Evolutionary conservation across 23 tunicate genomes (phyloP).

Genomic region (Ascidia mentula): DNA sequence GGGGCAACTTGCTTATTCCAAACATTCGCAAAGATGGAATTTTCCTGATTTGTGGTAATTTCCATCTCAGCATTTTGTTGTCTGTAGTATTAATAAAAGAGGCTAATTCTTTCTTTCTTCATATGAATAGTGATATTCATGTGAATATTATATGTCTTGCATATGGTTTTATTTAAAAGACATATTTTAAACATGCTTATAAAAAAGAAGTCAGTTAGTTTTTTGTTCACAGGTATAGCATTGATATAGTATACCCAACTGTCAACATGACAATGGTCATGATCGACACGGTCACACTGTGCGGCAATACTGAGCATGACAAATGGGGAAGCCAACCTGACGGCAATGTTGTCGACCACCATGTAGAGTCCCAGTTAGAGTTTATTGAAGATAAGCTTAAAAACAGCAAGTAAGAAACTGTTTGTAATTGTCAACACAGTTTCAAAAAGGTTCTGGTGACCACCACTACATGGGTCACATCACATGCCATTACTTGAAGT

Average conservation of each 20-base stretch:
- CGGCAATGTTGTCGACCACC: slow-evolving; percentile 30
- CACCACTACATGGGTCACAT: too few relatives aligned
- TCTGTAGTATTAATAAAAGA: background rate
- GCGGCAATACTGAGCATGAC: slow-evolving; percentile 69
- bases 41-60: slow-evolving; percentile 75
- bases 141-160: too few relatives aligned
- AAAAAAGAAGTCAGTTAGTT: background rate
- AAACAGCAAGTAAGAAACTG: slow-evolving; percentile 27
- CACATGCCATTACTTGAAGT: too few relatives aligned
- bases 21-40: slow-evolving; percentile 71
- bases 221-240: slow-evolving; percentile 48
- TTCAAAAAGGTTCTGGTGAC: too few relatives aligned
- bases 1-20: slow-evolving; percentile 69
- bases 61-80: background rate
- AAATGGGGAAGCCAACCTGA: slow-evolving; percentile 51
- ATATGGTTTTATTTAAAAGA: background rate
- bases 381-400: slow-evolving; percentile 64
- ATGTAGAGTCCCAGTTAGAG: slow-evolving; percentile 32
- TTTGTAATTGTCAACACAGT: too few relatives aligned
- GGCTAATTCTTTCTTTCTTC: background rate
- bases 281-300: slow-evolving; percentile 85
- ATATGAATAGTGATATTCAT: background rate
- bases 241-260: slow-evolving; percentile 31
- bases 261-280: slow-evolving; percentile 75
- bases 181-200: background rate